Percentiles rank a stretch among this genome's conserved stretches.
Evolutionary conservation across 2,113 vertebrate genomes (phyloP).

Genomic region (Labeo rohita): DNA sequence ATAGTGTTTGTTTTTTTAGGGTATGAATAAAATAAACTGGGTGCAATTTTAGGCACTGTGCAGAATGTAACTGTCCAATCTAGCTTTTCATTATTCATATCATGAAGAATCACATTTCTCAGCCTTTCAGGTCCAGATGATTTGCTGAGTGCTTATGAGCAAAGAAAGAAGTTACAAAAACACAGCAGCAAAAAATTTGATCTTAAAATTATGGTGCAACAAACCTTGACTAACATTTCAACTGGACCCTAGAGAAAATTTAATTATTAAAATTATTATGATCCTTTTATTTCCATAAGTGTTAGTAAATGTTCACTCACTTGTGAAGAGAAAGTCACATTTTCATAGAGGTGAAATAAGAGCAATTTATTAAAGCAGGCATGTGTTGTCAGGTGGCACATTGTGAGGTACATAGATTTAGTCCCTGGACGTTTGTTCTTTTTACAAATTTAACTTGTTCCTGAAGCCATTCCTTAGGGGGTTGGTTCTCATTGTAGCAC

Average conservation of each 20-base stretch:
- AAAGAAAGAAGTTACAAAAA: neutral
- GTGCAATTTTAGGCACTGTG: neutral
- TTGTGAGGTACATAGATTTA: neutral
- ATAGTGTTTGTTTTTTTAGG: conserved; percentile 1
- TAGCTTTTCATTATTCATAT: conserved; percentile 7
- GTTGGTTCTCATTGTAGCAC: neutral
- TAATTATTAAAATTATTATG: neutral
- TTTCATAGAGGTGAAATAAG: neutral
- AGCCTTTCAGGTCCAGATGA: neutral
- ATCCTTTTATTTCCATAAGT: neutral
- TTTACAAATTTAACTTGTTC: conserved; percentile 24
- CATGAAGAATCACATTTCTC: neutral
- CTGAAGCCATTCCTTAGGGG: neutral
- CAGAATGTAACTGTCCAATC: neutral
- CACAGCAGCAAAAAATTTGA: neutral
- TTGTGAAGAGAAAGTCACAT: conserved; percentile 3
- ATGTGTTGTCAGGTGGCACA: neutral
- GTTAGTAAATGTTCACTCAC: neutral
- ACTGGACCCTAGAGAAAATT: neutral
- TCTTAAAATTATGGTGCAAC: neutral
- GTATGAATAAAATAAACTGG: neutral
- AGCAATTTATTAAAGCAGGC: neutral
- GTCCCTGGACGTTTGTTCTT: neutral
- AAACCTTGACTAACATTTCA: neutral
- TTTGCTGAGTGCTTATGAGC: neutral